Evolutionary conservation across 1,140 invertebrate species (phyloP).

Genomic region (Harlomillsia oculata): DNA sequence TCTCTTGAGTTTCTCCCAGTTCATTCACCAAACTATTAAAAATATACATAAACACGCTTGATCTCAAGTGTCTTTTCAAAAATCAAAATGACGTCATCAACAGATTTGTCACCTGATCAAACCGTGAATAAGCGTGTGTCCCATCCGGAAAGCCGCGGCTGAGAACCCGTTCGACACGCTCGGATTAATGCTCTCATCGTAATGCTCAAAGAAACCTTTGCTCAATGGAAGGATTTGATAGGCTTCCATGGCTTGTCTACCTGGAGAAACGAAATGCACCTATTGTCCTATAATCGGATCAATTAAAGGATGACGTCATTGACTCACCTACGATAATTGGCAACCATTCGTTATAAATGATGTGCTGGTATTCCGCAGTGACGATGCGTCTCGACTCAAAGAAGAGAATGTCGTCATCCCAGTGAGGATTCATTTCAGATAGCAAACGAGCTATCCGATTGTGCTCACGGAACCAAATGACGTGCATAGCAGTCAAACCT

Average conservation of each 20-base stretch:
- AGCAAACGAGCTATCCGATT: conserved; percentile 45
- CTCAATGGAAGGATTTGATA: conserved; percentile 22
- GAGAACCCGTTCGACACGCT: conserved; percentile 51
- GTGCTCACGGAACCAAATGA: conserved; percentile 40
- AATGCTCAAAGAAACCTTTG: conserved; percentile 16
- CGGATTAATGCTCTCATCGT: conserved; percentile 34
- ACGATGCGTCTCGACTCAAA: conserved; percentile 43
- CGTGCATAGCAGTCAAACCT: conserved; percentile 24
- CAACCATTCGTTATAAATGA: conserved; percentile 76
- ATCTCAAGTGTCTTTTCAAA: no score
- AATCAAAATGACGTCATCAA: not conserved
- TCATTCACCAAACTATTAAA: conserved; percentile 15
- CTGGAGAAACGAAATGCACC: no score
- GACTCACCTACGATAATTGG: conserved; percentile 61
- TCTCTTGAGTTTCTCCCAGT: conserved; percentile 8
- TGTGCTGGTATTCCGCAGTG: conserved; percentile 65
- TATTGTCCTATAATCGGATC: no score
- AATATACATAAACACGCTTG: conserved; percentile 1
- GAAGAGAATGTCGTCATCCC: conserved; percentile 47
- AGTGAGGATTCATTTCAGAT: conserved; percentile 43
- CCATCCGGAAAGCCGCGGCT: conserved; percentile 46
- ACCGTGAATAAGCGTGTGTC: conserved; percentile 31
- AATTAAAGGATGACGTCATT: not conserved
- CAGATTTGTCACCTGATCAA: conserved; percentile 3
- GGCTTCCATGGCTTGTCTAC: conserved; percentile 15